Evolutionary conservation across 2,888 invertebrate species (phyloP).

Genomic region (Punctoribates punctum): DNA sequence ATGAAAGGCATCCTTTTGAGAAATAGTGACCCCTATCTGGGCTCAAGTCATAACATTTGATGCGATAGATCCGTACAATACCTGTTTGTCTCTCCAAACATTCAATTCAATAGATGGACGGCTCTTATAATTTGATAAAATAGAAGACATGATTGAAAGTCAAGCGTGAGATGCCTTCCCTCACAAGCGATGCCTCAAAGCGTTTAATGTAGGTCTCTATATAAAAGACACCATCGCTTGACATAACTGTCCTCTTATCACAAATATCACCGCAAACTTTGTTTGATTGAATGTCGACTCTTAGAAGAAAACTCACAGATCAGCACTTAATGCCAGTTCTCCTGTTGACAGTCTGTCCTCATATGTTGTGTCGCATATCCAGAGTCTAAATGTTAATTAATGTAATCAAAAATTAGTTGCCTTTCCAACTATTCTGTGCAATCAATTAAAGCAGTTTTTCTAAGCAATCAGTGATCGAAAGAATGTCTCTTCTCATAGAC

Average conservation of each 20-base stretch:
- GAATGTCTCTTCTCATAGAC: neutral
- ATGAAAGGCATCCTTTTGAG: slow-evolving; percentile 3
- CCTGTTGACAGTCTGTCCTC: neutral
- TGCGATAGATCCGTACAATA: neutral
- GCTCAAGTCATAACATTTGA: slow-evolving; percentile 12
- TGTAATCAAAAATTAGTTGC: neutral
- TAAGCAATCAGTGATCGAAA: neutral
- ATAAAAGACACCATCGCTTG: neutral
- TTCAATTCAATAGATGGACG: neutral
- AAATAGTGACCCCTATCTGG: slow-evolving; percentile 9
- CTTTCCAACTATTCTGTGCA: neutral
- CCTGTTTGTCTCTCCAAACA: neutral
- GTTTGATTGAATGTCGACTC: neutral
- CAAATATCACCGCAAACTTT: neutral
- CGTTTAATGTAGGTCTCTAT: slow-evolving; percentile 23
- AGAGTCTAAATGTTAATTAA: neutral
- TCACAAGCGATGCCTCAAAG: neutral
- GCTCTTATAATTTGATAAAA: neutral
- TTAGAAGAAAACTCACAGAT: neutral
- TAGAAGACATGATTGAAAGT: slow-evolving; percentile 12
- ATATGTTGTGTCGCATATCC: neutral
- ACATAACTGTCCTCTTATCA: slow-evolving; percentile 22
- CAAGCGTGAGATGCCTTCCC: slow-evolving; percentile 5
- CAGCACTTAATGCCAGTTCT: neutral
- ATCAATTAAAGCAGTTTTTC: neutral